Conservation (phyloP, 2,888 invertebrate genomes). For the Camponotus fellah region DNA sequence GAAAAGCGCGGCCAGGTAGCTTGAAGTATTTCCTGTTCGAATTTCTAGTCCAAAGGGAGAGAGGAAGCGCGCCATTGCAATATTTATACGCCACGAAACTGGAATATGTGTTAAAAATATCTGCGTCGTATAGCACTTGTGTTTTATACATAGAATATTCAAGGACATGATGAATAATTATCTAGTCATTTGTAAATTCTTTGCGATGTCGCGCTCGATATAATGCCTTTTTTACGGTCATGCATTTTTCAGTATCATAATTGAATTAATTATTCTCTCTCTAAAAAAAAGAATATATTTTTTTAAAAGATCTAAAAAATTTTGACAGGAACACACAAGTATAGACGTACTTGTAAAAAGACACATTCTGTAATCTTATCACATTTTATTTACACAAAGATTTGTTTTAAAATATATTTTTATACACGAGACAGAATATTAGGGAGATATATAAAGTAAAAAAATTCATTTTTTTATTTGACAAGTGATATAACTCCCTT, state of each 20-base stretch:
- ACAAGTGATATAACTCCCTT: background rate
- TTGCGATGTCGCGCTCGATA: background rate
- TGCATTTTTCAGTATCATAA: background rate
- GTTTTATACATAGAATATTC: background rate
- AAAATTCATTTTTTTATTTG: background rate
- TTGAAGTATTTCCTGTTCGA: slow-evolving; percentile 44
- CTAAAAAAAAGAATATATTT: background rate
- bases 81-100: slow-evolving; percentile 35
- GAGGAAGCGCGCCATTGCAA: slow-evolving; percentile 15
- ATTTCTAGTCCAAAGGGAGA: slow-evolving; percentile 38
- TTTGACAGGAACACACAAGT: background rate
- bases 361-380: background rate
- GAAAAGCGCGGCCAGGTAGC: slow-evolving; percentile 15
- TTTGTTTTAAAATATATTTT: background rate
- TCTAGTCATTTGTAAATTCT: slow-evolving; percentile 11
- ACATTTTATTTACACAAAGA: background rate
- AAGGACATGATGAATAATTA: slow-evolving; percentile 25
- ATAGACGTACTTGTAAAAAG: background rate
- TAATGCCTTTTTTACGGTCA: background rate
- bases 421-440: background rate
- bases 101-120: slow-evolving; percentile 29
- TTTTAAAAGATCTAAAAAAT: background rate
- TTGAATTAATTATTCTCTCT: background rate
- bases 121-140: background rate
- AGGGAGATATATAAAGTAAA: background rate